Conservation (phyloP, 2,113 vertebrate genomes). For the Pedetes capensis region DNA sequence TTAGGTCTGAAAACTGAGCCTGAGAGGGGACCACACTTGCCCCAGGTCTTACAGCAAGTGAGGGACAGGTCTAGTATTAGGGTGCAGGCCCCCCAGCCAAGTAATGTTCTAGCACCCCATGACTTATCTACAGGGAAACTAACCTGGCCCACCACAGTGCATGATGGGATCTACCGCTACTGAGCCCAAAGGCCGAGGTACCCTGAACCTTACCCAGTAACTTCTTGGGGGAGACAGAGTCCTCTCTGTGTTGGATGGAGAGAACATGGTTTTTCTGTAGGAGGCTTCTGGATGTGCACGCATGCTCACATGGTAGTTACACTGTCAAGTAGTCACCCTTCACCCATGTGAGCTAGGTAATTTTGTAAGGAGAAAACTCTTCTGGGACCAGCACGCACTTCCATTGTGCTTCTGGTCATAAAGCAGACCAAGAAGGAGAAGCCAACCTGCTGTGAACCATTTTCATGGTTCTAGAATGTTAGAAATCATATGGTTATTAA, state of each 20-base stretch:
- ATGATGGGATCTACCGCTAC: neutral
- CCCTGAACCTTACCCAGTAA: neutral
- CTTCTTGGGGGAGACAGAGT: neutral
- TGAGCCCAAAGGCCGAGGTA: accelerated
- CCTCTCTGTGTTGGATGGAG: neutral
- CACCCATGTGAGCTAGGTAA: no score
- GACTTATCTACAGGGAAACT: neutral
- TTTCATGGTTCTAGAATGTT: neutral
- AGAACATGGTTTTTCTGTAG: neutral
- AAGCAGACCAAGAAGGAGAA: neutral
- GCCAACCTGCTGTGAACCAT: neutral
- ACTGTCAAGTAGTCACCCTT: neutral
- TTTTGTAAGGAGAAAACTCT: neutral
- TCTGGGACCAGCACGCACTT: no score
- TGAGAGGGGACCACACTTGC: neutral
- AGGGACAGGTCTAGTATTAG: neutral
- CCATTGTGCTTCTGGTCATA: neutral
- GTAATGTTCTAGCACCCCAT: neutral
- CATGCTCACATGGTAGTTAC: neutral
- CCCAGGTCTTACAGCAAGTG: neutral
- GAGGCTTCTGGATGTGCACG: neutral
- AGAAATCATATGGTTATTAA: neutral
- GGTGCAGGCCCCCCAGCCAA: no score
- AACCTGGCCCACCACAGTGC: neutral
- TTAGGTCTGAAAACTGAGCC: neutral